A percentile compares a stretch with the other conserved stretches of the same genome.
These are phyloP conservation scores for Lymantria monacha DNA, from an alignment of 2,888 invertebrate species.

Conservation along the genomic window DNA sequence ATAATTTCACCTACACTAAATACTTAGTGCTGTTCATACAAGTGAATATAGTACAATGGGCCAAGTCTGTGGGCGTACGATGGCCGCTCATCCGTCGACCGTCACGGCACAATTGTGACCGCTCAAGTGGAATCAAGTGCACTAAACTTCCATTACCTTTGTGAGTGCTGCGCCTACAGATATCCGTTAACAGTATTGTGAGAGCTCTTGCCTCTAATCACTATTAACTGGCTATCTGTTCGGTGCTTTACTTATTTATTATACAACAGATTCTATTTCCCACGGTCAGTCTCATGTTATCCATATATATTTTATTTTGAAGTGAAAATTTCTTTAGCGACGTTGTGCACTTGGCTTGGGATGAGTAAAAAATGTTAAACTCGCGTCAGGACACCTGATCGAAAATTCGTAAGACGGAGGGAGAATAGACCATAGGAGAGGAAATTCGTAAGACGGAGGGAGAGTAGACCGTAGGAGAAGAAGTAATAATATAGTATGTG, in stretches of 20 bases:
- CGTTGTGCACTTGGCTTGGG: no score
- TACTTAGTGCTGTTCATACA: neutral
- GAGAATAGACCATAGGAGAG: no score
- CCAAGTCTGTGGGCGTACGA: constrained; percentile 44
- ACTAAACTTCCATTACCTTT: constrained; percentile 70
- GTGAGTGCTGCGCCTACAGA: constrained; percentile 65
- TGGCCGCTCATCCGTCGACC: constrained; percentile 34
- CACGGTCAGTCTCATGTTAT: constrained; percentile 4
- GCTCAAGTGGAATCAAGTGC: constrained; percentile 75
- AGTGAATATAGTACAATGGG: constrained; percentile 26
- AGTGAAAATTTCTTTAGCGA: no score
- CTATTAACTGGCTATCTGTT: constrained; percentile 8
- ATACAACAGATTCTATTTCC: constrained; percentile 10
- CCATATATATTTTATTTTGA: no score
- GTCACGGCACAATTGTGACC: constrained; percentile 65
- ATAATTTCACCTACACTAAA: no score
- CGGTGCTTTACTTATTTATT: constrained; percentile 1
- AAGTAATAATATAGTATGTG: no score
- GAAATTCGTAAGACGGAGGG: no score
- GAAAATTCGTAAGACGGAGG: no score
- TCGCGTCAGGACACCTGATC: no score
- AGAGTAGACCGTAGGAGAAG: no score
- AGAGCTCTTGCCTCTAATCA: constrained; percentile 29
- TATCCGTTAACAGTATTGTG: constrained; percentile 55
- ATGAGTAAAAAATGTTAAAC: no score